Evolutionary conservation across 2,797 vertebrate species (phyloP).

Genomic region (Platalea minor): DNA sequence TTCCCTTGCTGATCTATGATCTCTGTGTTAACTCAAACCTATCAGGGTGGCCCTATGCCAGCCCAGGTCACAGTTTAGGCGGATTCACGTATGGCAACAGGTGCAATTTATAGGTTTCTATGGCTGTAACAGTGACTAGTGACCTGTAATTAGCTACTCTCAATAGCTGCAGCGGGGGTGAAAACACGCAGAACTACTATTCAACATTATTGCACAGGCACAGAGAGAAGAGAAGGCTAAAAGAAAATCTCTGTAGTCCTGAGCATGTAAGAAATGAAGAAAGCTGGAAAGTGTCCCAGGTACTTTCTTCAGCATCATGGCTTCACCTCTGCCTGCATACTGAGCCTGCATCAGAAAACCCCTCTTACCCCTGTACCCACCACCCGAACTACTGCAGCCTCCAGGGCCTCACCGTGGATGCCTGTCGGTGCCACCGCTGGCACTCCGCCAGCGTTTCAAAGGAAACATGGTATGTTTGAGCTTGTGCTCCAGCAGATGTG

Average conservation of each 20-base stretch:
- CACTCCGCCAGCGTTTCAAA: conserved; percentile 89
- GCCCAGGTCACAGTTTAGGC: neutral
- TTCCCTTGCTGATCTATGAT: neutral
- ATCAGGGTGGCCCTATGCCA: neutral
- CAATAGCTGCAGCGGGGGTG: neutral
- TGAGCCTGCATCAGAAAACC: neutral
- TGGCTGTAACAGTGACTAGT: neutral
- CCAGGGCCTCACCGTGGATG: conserved; percentile 85
- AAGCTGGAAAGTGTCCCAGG: neutral
- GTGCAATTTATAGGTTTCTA: neutral
- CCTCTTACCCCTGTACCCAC: neutral
- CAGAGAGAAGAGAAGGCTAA: neutral
- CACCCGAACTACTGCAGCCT: neutral
- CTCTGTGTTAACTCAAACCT: neutral
- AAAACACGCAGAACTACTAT: neutral
- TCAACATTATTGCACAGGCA: neutral
- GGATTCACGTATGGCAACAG: neutral
- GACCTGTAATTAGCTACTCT: neutral
- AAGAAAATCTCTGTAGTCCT: neutral
- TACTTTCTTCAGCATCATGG: neutral
- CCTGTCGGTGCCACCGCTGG: conserved; percentile 93
- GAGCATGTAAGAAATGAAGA: neutral
- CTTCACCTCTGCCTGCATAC: neutral
- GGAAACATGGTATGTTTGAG: conserved; percentile 92
- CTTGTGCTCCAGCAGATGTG: conserved; percentile 90